A percentile compares a stretch with the other conserved stretches of the same genome.
These are phyloP conservation scores for Bagarius yarrelli DNA, from an alignment of 2,113 vertebrate species.

Conservation along the genomic window DNA sequence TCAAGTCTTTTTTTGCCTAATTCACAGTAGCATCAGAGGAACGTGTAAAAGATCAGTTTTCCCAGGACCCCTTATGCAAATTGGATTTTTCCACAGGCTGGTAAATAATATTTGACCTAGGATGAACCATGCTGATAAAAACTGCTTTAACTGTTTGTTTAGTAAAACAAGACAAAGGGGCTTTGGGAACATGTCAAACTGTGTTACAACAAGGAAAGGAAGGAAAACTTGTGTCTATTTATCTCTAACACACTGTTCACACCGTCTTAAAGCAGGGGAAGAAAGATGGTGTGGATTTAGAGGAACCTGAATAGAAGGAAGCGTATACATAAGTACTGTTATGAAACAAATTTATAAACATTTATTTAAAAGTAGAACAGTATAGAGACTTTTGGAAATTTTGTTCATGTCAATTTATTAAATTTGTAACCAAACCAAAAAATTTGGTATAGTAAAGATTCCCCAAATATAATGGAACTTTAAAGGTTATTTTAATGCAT, in stretches of 20 bases:
- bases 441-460: neutral
- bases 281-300: neutral
- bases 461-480: neutral
- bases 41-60: neutral
- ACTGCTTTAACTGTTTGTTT: neutral
- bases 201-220: neutral
- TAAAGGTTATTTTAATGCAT: neutral
- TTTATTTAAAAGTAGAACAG: neutral
- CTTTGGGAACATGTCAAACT: neutral
- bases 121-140: neutral
- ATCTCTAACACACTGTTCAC: neutral
- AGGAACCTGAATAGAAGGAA: neutral
- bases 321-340: neutral
- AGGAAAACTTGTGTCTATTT: neutral
- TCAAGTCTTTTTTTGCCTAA: neutral
- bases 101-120: neutral
- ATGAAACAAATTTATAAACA: neutral
- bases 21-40: neutral
- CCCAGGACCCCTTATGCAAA: neutral
- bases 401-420: neutral
- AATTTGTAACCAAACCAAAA: neutral
- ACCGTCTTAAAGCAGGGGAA: neutral
- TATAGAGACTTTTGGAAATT: neutral
- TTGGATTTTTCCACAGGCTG: neutral
- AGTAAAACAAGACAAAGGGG: neutral